A percentile compares a stretch with the other conserved stretches of the same genome.
These are phyloP conservation scores for Urocyon cinereoargenteus DNA, from an alignment of 2,797 vertebrate genomes.

Conservation along the genomic window DNA sequence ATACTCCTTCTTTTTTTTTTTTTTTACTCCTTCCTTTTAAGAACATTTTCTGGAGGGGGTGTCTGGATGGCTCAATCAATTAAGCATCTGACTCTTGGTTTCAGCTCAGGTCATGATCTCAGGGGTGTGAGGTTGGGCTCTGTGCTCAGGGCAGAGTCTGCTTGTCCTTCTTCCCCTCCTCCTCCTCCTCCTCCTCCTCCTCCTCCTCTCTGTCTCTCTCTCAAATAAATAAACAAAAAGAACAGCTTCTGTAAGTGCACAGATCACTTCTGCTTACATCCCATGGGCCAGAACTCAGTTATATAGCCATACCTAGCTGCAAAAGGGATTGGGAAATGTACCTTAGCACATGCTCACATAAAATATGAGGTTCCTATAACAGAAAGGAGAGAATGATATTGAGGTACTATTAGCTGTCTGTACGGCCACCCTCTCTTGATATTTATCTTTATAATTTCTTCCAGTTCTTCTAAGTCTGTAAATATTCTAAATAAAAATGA, in stretches of 20 bases:
- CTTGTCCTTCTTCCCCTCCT: not conserved
- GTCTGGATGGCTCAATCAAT: not conserved
- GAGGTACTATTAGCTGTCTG: not conserved
- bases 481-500: not conserved
- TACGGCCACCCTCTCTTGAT: not conserved
- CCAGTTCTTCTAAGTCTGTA: not conserved
- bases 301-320: not conserved
- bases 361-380: not conserved
- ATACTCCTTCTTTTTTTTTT: not conserved
- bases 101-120: not conserved
- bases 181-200: not conserved
- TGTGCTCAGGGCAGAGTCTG: too few species aligned
- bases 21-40: not conserved
- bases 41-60: not conserved
- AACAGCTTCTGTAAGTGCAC: too few species aligned
- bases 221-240: not conserved
- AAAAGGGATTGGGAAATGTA: not conserved
- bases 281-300: too few species aligned
- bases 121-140: not conserved
- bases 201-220: not conserved
- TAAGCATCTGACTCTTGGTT: not conserved
- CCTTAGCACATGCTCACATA: not conserved
- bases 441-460: not conserved
- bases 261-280: too few species aligned
- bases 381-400: not conserved